phyloP scores from a whole-genome alignment of 2,113 vertebrate genomes.

The Protobothrops mucrosquamatus region DNA sequence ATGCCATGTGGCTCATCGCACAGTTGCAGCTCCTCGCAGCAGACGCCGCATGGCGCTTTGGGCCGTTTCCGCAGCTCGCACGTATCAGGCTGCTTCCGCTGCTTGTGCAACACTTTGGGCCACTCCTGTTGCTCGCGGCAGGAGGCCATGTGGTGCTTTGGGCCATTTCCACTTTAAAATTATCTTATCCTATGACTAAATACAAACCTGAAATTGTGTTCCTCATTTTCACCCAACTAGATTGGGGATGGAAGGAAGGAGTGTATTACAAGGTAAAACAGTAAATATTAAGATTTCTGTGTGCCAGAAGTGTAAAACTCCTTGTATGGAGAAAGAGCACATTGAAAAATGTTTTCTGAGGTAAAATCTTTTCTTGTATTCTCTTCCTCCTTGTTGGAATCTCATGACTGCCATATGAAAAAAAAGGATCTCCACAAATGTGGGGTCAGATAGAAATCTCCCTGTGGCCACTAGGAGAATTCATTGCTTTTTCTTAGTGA shows the following conservation, averaged over 20 bases:
- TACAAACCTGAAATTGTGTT: background rate
- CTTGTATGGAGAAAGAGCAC: background rate
- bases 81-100: too few relatives aligned
- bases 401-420: background rate
- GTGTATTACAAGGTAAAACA: background rate
- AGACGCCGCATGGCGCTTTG: too few relatives aligned
- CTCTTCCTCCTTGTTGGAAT: background rate
- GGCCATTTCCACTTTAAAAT: background rate
- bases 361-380: background rate
- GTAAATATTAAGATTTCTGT: background rate
- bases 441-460: background rate
- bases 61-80: too few relatives aligned
- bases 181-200: background rate
- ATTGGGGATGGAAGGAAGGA: background rate
- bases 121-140: too few relatives aligned
- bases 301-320: background rate
- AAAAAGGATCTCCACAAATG: background rate
- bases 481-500: background rate
- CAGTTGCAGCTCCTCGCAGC: too few relatives aligned
- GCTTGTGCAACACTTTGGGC: too few relatives aligned
- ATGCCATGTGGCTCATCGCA: too few relatives aligned
- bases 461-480: background rate
- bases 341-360: background rate
- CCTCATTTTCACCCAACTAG: background rate
- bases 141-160: too few relatives aligned